Conservation (phyloP, 2,888 invertebrate genomes). For the Thymelicus acteon region DNA sequence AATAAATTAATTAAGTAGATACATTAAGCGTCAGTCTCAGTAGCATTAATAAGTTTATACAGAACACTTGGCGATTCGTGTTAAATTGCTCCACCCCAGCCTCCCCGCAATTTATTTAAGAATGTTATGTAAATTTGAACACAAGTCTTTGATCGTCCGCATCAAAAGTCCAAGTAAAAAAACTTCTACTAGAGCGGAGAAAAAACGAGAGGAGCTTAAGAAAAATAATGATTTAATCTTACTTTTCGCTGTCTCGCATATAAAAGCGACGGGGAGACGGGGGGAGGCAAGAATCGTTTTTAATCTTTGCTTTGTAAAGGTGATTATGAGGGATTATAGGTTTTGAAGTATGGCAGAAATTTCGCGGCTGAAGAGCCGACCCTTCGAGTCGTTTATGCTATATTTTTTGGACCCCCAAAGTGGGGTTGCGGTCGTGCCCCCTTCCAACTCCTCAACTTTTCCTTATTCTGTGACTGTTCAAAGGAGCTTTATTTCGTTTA, state of each 20-base stretch:
- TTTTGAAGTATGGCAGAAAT: constrained; percentile 84
- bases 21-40: constrained; percentile 73
- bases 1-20: constrained; percentile 68
- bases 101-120: constrained; percentile 82
- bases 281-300: constrained; percentile 82
- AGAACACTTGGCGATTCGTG: constrained; percentile 56
- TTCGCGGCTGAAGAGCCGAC: constrained; percentile 75
- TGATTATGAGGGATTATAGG: constrained; percentile 86
- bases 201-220: constrained; percentile 83
- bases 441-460: constrained; percentile 76
- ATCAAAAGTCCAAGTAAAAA: constrained; percentile 83
- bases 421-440: constrained; percentile 76
- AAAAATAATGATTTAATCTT: constrained; percentile 86
- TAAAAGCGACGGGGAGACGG: constrained; percentile 67
- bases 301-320: constrained; percentile 87
- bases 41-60: constrained; percentile 79
- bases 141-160: constrained; percentile 84
- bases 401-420: constrained; percentile 77
- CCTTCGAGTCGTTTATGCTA: constrained; percentile 74
- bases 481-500: constrained; percentile 76
- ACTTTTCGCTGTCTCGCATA: constrained; percentile 84
- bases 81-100: constrained; percentile 63
- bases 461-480: constrained; percentile 74
- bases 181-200: constrained; percentile 75
- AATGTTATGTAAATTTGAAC: constrained; percentile 85